Base-by-base conservation (phyloP, 1,140 invertebrate genomes). In the Drosophila virilis region DNA sequence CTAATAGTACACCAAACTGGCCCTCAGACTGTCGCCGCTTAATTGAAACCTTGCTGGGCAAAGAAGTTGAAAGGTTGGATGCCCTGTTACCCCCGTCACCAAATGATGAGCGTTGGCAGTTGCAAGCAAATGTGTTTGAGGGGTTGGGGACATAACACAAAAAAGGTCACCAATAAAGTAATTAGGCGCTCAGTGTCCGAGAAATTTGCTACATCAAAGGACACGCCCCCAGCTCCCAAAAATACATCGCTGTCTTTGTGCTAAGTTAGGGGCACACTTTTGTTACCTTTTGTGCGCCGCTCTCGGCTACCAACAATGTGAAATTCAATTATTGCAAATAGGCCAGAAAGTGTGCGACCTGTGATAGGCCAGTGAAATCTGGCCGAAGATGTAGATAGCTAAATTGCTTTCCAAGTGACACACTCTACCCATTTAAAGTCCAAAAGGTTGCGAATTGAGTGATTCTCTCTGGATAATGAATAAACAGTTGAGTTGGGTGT, bases 121-220 rank as follows among this genome's bases (percentile, higher is more conserved):
- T 71, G 43, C 55, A 46, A 43, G 55, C 38, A 73, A 67, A 60
- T 68, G 28, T 50, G 50, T 42, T 68, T 33, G 13, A 13, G 45
- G 32, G 17, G 15, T 8, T 45, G 37, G 1, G 15, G 17, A 33
- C 13, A 51, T 46, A 15, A 38, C 65, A 82, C 82, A 67, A 71
- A 75, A 86, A 88, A 77, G 83, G 83, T 75, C 83, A 79, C 83
- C 83, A 88, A 88, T 88, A 89, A 88, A 88, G 83, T 88, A 88
- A 88, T 88, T 88, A 88, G 84, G 73, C 72, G 83, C 83, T 88
- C 81, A 89, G 79, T 88, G 83, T 88, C 83, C 83, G 83, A 88
- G 81, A 88, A 88, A 88, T 89, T 83, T 83, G 79, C 62, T 71
- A 88, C 83, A 89, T 88, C 83, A 88, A 88, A 88, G 77, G 79